Evolutionary conservation across 2,113 vertebrate species (phyloP).

Genomic region (Okapia johnstoni): DNA sequence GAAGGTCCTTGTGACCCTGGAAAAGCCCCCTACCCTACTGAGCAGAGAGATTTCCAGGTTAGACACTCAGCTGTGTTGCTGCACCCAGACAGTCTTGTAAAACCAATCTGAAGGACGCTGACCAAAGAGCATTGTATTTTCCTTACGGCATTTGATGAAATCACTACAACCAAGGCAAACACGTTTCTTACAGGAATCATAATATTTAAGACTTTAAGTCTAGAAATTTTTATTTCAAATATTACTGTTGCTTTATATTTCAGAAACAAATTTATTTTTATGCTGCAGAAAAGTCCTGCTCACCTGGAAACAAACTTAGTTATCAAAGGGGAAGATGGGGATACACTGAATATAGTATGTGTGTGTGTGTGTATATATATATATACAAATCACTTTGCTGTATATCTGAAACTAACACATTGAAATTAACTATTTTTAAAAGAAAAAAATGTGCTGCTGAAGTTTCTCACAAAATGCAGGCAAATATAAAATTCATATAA

Average conservation of each 20-base stretch:
- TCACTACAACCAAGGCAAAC: neutral
- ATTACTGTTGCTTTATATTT: neutral
- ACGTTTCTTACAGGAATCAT: neutral
- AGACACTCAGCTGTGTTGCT: accelerated
- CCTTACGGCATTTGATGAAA: neutral
- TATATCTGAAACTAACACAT: neutral
- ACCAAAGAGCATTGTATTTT: neutral
- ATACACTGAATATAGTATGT: neutral
- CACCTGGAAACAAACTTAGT: neutral
- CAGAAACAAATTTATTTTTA: neutral
- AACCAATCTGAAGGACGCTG: neutral
- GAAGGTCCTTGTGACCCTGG: neutral
- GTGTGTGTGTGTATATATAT: neutral
- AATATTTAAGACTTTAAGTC: neutral
- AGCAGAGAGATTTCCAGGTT: accelerated
- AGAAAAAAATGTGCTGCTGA: neutral
- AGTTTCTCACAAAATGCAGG: neutral
- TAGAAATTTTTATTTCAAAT: neutral
- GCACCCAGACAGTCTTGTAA: accelerated
- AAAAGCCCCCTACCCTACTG: no score
- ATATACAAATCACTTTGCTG: neutral
- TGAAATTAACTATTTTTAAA: neutral
- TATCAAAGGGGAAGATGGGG: no score
- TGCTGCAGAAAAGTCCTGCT: neutral
- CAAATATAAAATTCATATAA: neutral